Evolutionary conservation across 2,888 invertebrate species (phyloP).

Genomic region (Drosophila kanekoi): DNA sequence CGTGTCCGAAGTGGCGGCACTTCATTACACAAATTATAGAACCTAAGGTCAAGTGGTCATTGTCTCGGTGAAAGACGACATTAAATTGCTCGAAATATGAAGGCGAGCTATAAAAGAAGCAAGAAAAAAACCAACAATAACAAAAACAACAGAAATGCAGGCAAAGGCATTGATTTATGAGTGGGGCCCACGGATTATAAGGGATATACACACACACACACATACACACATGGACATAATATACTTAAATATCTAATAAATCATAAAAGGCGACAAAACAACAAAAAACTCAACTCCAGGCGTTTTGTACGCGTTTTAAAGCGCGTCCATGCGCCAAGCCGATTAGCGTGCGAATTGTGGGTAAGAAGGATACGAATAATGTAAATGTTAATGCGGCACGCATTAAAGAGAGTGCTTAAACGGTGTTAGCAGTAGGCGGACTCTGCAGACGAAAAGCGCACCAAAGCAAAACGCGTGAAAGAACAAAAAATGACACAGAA

Average conservation of each 20-base stretch:
- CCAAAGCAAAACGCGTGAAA: constrained; percentile 23
- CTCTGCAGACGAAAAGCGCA: constrained; percentile 10
- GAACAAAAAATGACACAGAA: constrained; percentile 31
- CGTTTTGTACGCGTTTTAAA: constrained; percentile 41
- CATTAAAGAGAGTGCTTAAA: constrained; percentile 16
- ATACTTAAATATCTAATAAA: constrained; percentile 40
- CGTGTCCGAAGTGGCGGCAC: constrained; percentile 12
- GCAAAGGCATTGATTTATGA: constrained; percentile 26
- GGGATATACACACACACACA: constrained; percentile 6
- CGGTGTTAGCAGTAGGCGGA: neutral
- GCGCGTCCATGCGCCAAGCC: constrained; percentile 33
- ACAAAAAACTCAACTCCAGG: constrained; percentile 1
- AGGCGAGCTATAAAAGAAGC: too few relatives aligned
- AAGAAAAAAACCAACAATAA: constrained; percentile 30
- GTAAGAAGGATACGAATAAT: constrained; percentile 44
- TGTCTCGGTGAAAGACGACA: constrained; percentile 53
- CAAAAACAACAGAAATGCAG: constrained; percentile 9
- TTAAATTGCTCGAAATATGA: constrained; percentile 53
- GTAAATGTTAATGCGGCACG: constrained; percentile 36
- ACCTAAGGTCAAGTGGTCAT: constrained; percentile 65
- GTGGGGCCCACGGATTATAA: constrained; percentile 32
- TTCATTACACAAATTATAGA: constrained; percentile 37
- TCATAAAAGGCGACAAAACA: constrained; percentile 33
- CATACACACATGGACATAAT: neutral
- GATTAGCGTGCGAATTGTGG: constrained; percentile 39